Percentiles rank a stretch among this genome's conserved stretches.
phyloP scores from a whole-genome alignment of 1,140 invertebrate species.

The Sinella curviseta region DNA sequence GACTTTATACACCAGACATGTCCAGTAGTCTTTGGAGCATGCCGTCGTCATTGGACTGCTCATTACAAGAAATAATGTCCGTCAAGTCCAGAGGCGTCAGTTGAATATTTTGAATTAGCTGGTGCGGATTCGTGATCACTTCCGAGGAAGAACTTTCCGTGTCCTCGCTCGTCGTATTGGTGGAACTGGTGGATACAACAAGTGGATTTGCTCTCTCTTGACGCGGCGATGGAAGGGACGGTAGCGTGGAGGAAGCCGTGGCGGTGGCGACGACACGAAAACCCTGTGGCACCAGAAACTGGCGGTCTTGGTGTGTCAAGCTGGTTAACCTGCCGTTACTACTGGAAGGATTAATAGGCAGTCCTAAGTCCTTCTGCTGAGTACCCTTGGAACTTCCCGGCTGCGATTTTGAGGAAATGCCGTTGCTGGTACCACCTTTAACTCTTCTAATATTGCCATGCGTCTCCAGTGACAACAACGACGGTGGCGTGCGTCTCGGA shows the following conservation, averaged over 20 bases:
- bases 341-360: too few relatives aligned
- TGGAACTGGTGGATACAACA: not conserved
- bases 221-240: not conserved
- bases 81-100: slow-evolving; percentile 31
- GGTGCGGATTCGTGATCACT: not conserved
- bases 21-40: slow-evolving; percentile 34
- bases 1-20: slow-evolving; percentile 17
- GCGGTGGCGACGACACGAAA: not conserved
- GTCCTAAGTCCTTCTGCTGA: too few relatives aligned
- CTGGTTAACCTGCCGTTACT: too few relatives aligned
- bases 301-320: too few relatives aligned
- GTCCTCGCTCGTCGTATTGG: not conserved
- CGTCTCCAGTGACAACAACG: too few relatives aligned
- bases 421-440: too few relatives aligned
- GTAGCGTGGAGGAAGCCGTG: not conserved
- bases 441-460: too few relatives aligned
- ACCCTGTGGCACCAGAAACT: not conserved
- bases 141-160: slow-evolving; percentile 1
- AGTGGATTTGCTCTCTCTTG: not conserved
- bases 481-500: too few relatives aligned
- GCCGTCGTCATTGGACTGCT: slow-evolving; percentile 34
- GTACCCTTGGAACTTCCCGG: too few relatives aligned
- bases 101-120: slow-evolving; percentile 21
- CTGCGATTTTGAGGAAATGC: too few relatives aligned
- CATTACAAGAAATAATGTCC: slow-evolving; percentile 36